Percentiles rank a stretch among this genome's conserved stretches.
phyloP scores from a whole-genome alignment of 92 coral and sea anemone genomes.

The Chrysogorgia sp. region DNA sequence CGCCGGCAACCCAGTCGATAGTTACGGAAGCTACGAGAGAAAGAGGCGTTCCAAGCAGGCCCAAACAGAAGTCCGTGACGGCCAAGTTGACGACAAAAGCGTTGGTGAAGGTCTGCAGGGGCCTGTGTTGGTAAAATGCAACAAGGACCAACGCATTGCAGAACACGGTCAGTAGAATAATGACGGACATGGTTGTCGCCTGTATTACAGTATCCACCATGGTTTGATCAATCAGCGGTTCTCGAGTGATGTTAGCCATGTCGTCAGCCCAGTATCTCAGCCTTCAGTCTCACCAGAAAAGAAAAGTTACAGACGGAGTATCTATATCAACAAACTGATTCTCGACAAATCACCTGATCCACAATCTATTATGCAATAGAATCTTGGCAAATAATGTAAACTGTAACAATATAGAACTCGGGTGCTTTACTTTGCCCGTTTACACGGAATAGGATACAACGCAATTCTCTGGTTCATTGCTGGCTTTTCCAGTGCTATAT shows the following conservation, averaged over 20 bases:
- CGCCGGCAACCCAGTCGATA: slow-evolving; percentile 69
- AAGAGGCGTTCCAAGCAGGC: slow-evolving; percentile 79
- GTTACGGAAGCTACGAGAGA: slow-evolving; percentile 73
- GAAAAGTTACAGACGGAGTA: too few relatives aligned
- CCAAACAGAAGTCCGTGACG: slow-evolving; percentile 70
- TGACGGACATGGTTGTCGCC: slow-evolving; percentile 58
- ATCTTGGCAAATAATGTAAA: too few relatives aligned
- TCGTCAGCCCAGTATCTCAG: too few relatives aligned
- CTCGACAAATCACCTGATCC: too few relatives aligned
- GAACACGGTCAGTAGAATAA: slow-evolving; percentile 57
- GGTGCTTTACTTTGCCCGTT: too few relatives aligned
- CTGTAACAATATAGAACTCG: too few relatives aligned
- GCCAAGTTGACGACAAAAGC: slow-evolving; percentile 76
- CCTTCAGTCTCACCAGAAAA: too few relatives aligned
- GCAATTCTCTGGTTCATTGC: too few relatives aligned
- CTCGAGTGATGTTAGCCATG: slow-evolving; percentile 19
- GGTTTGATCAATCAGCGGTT: slow-evolving; percentile 8
- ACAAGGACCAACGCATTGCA: slow-evolving; percentile 70
- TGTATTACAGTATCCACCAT: slow-evolving; percentile 56
- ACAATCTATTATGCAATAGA: too few relatives aligned
- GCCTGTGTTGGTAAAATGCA: slow-evolving; percentile 64
- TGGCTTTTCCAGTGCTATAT: too few relatives aligned
- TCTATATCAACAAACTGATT: too few relatives aligned
- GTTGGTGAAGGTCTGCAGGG: slow-evolving; percentile 80
- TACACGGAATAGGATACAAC: too few relatives aligned